These are phyloP conservation scores for Epicampocera succincta DNA, from an alignment of 2,888 invertebrate genomes.

Conservation along the genomic window DNA sequence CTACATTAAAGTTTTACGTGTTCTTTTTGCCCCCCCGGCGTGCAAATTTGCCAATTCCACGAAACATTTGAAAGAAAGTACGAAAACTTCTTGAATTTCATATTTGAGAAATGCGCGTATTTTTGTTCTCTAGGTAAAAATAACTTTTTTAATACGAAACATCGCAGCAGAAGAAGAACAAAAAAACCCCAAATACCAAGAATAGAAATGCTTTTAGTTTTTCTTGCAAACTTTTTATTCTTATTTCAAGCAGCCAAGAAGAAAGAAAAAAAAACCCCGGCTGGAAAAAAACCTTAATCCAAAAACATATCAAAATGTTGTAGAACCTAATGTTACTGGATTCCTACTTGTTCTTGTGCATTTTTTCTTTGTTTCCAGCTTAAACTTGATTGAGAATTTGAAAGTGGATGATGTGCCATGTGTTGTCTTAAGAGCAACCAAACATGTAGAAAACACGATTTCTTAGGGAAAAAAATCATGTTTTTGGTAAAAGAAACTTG, in stretches of 20 bases:
- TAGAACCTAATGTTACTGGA: conserved; percentile 23
- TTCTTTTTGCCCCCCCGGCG: neutral
- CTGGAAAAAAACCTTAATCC: no score
- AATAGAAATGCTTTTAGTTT: conserved; percentile 6
- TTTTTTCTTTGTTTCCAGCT: neutral
- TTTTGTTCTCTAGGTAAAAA: conserved; percentile 11
- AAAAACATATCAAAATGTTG: conserved; percentile 36
- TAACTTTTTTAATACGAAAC: neutral
- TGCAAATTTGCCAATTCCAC: neutral
- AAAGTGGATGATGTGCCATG: conserved; percentile 12
- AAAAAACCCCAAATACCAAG: neutral
- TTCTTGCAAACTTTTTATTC: conserved; percentile 6
- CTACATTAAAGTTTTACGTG: conserved; percentile 11
- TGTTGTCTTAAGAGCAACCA: conserved; percentile 20
- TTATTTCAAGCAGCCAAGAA: neutral
- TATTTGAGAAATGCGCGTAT: neutral
- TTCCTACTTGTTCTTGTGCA: no score
- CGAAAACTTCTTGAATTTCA: conserved; percentile 9
- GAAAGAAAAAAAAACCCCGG: neutral
- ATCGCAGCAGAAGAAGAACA: neutral
- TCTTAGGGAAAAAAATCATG: no score
- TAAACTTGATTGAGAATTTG: conserved; percentile 8
- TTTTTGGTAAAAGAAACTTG: conserved; percentile 9
- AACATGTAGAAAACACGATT: conserved; percentile 27
- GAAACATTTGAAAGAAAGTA: conserved; percentile 5